Percentiles rank a stretch among this genome's conserved stretches.
phyloP scores from a whole-genome alignment of 2,888 invertebrate genomes.

The Dicycla oo region DNA sequence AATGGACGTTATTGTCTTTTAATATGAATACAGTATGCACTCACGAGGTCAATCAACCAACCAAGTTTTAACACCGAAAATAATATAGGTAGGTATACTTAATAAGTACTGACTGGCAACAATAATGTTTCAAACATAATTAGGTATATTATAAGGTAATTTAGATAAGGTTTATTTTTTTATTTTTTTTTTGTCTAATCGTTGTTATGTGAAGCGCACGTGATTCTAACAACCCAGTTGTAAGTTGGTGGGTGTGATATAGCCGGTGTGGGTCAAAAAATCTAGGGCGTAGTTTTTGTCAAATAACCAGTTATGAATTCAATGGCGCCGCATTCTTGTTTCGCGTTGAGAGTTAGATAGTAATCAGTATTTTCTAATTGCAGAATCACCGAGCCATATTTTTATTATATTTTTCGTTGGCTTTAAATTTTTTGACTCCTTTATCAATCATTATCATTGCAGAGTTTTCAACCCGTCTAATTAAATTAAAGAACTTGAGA shows the following conservation, averaged over 20 bases:
- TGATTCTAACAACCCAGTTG: constrained; percentile 41
- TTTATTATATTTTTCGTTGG: neutral
- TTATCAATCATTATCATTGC: neutral
- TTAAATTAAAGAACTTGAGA: neutral
- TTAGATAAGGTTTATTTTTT: constrained; percentile 12
- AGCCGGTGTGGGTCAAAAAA: constrained; percentile 49
- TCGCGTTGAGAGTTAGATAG: neutral
- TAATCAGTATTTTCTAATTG: neutral
- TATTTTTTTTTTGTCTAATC: too few species aligned
- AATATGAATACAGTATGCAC: neutral
- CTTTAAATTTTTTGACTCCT: neutral
- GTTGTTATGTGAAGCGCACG: constrained; percentile 3
- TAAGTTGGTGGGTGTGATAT: constrained; percentile 36
- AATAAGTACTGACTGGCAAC: neutral
- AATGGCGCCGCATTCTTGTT: constrained; percentile 12
- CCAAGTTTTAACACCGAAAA: constrained; percentile 1
- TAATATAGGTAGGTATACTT: neutral
- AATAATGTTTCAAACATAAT: neutral
- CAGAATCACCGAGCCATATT: neutral
- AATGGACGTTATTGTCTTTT: constrained; percentile 19
- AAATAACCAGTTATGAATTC: constrained; percentile 56
- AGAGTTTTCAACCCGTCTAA: neutral
- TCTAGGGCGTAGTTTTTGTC: constrained; percentile 58
- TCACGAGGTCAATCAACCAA: constrained; percentile 8
- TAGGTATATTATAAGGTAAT: neutral